Base-by-base conservation (phyloP, 1,140 invertebrate species). In the Rhopalosiphum maidis region DNA sequence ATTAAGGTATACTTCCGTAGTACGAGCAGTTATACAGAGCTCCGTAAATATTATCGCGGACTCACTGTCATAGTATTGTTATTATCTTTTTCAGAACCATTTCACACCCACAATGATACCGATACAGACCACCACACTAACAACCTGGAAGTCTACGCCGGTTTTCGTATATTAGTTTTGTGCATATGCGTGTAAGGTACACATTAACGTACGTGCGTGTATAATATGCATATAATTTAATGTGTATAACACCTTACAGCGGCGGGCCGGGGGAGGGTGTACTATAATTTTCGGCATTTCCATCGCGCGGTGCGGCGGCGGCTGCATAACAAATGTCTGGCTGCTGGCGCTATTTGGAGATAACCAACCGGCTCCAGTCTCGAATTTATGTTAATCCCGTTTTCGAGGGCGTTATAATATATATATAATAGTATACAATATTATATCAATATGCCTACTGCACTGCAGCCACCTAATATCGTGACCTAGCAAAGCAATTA, bases 311-410 rank as follows among this genome's bases (percentile, higher is more conserved):
- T 18, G 83, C 41, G 37, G 37, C 35, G 37, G 41, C 6, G 1
- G 41, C 4, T 15, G 41, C 43, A 30, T 86, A 87, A 87, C 43
- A 46, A 46, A 46, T 87, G 41, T 87, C 41, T 87, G 85, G 41
- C 85, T 43, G 85, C 85, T 46, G 85, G 43, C 85, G 8, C 41
- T 25, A 43, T 87, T 87, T 43, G 15, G 60, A 87, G 85, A 87
- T 87, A 87, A 87, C 85, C 85, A 18, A 43, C 85, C 54, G 22
- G n/a, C 85, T 46, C 43, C 85, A 25, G 43, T 25, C 25, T 48
- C 25, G 85, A 87, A 87, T 87, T 87, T 46, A 87, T 87, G 85
- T 87, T 87, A 87, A 87, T 87, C 43, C 43, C 85, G 43, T 30
- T 87, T 87, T 87, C 43, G 43, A 43, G 85, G n/a, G 43, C 25